These are phyloP conservation scores for Drosophila parthenogenetica DNA, from an alignment of 2,888 invertebrate species.

Conservation along the genomic window DNA sequence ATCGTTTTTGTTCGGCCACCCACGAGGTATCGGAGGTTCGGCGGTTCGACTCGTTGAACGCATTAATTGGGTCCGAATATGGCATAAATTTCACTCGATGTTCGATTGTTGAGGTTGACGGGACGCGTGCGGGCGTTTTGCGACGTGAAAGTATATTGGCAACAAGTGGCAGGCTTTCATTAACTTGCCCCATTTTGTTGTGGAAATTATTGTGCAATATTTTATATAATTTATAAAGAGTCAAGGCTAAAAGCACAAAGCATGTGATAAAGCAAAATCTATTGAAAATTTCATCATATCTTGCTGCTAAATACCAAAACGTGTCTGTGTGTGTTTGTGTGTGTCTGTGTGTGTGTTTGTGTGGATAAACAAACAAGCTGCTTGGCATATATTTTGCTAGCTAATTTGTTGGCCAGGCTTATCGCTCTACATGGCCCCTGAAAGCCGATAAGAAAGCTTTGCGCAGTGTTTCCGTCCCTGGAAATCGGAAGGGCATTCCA, in stretches of 20 bases:
- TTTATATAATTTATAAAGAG: constrained; percentile 7
- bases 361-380: constrained; percentile 57
- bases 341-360: constrained; percentile 24
- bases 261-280: constrained; percentile 35
- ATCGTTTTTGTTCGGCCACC: constrained; percentile 40
- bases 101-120: constrained; percentile 49
- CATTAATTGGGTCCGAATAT: constrained; percentile 44
- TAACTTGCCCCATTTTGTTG: background rate
- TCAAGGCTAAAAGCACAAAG: constrained; percentile 3
- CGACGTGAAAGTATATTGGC: constrained; percentile 18
- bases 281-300: constrained; percentile 32
- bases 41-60: constrained; percentile 38
- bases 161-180: constrained; percentile 47
- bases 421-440: constrained; percentile 39
- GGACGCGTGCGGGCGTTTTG: constrained; percentile 36
- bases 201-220: constrained; percentile 22
- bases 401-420: constrained; percentile 43
- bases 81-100: constrained; percentile 47
- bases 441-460: constrained; percentile 63
- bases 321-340: constrained; percentile 3
- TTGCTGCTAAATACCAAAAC: background rate
- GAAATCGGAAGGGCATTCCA: constrained; percentile 23
- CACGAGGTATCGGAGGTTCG: constrained; percentile 31
- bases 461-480: constrained; percentile 51
- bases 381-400: constrained; percentile 23